These are phyloP conservation scores for Melipona bicolor DNA, from an alignment of 2,888 invertebrate species.

Conservation along the genomic window DNA sequence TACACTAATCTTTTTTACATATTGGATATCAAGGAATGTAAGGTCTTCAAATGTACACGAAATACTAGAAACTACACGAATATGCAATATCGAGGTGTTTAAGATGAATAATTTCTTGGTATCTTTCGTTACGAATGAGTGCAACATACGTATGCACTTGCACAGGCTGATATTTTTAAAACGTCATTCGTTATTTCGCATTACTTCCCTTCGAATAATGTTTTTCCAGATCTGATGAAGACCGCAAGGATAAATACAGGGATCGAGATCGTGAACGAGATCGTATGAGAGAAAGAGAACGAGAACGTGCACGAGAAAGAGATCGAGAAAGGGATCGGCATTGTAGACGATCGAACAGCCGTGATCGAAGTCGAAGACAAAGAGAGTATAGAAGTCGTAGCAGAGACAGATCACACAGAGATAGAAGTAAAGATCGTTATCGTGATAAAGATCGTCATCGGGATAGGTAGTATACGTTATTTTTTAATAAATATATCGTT, in stretches of 20 bases:
- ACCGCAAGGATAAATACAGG: constrained; percentile 80
- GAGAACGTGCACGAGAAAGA: constrained; percentile 73
- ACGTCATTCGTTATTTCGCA: constrained; percentile 17
- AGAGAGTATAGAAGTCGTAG: constrained; percentile 83
- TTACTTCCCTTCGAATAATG: constrained; percentile 66
- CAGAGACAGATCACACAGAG: constrained; percentile 79
- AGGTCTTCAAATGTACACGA: background rate
- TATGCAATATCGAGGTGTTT: constrained; percentile 26
- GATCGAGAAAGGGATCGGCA: constrained; percentile 76
- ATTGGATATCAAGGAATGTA: constrained; percentile 27
- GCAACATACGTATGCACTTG: constrained; percentile 16
- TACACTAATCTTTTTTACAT: constrained; percentile 29
- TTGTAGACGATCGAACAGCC: constrained; percentile 74
- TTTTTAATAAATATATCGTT: background rate
- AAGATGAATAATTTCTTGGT: constrained; percentile 29
- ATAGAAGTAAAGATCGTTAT: constrained; percentile 79
- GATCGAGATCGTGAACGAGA: constrained; percentile 79
- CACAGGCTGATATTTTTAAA: constrained; percentile 29
- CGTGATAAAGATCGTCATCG: constrained; percentile 81
- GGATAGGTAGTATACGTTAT: constrained; percentile 74
- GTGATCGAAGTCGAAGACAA: constrained; percentile 79
- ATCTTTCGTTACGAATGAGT: constrained; percentile 29
- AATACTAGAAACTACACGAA: background rate
- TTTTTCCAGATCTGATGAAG: constrained; percentile 83
- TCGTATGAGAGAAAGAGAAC: constrained; percentile 78